Conservation (phyloP, 1,140 invertebrate species). For the Aleiodes sp. region DNA sequence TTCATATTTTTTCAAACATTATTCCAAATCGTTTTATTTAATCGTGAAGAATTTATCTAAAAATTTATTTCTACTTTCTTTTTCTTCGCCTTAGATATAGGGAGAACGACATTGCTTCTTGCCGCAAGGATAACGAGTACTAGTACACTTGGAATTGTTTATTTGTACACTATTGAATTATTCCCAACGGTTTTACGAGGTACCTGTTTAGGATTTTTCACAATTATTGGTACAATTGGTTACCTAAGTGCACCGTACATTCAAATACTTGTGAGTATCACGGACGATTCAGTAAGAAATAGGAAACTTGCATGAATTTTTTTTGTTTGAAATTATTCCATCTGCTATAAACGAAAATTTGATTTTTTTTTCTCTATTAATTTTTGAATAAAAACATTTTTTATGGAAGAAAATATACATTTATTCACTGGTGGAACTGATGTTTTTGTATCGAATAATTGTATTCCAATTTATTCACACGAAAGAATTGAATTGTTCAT, state of each 20-base stretch:
- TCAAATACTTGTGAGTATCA: slow-evolving; percentile 49
- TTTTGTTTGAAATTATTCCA: too few relatives aligned
- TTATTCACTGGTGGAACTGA: too few relatives aligned
- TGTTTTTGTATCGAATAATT: too few relatives aligned
- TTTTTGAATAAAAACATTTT: neutral
- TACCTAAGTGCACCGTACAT: slow-evolving; percentile 56
- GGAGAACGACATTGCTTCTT: slow-evolving; percentile 46
- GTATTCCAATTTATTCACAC: too few relatives aligned
- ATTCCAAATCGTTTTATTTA: neutral
- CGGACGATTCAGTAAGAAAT: too few relatives aligned
- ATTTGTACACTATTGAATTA: slow-evolving; percentile 55
- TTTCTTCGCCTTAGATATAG: slow-evolving; percentile 40
- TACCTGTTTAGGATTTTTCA: slow-evolving; percentile 55
- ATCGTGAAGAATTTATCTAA: neutral
- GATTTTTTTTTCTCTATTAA: too few relatives aligned
- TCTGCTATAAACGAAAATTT: too few relatives aligned
- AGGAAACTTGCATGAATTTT: too few relatives aligned
- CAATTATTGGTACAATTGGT: slow-evolving; percentile 53
- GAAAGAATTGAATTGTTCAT: too few relatives aligned
- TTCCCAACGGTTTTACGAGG: slow-evolving; percentile 60
- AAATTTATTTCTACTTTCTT: too few relatives aligned
- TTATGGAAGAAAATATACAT: neutral
- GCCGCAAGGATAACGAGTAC: slow-evolving; percentile 50
- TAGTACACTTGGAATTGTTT: slow-evolving; percentile 47
- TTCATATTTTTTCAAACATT: neutral